Evolutionary conservation across 2,888 invertebrate genomes (phyloP).

Genomic region (Lymantria monacha): DNA sequence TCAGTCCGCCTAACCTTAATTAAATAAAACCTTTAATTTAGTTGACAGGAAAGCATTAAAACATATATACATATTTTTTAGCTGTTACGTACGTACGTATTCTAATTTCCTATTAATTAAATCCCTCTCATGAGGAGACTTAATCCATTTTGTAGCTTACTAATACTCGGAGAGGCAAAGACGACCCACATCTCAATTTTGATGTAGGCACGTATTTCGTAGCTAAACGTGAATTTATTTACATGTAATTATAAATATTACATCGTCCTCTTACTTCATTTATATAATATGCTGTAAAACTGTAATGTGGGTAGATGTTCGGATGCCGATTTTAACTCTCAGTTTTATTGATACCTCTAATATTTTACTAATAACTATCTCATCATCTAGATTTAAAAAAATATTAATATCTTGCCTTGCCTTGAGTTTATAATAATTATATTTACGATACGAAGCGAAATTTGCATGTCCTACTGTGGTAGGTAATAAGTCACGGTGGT

Average conservation of each 20-base stretch:
- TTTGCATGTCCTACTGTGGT: no score
- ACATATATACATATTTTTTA: slow-evolving; percentile 8
- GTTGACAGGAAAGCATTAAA: slow-evolving; percentile 11
- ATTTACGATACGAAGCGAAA: no score
- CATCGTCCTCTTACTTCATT: slow-evolving; percentile 15
- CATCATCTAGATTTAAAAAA: no score
- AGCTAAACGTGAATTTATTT: slow-evolving; percentile 45
- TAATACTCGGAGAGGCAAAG: slow-evolving; percentile 50
- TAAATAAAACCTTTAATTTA: slow-evolving; percentile 1
- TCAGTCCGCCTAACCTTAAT: slow-evolving; percentile 1
- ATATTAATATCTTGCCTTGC: no score
- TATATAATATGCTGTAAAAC: slow-evolving; percentile 16
- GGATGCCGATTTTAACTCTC: background rate
- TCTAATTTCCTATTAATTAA: slow-evolving; percentile 57
- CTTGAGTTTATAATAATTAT: no score
- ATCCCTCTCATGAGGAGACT: slow-evolving; percentile 45
- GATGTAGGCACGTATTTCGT: slow-evolving; percentile 45
- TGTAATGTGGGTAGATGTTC: background rate
- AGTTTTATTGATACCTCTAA: background rate
- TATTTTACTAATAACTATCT: no score
- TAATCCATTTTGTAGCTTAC: slow-evolving; percentile 59
- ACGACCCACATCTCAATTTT: slow-evolving; percentile 54
- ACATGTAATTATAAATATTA: slow-evolving; percentile 32
- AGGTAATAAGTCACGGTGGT: no score
- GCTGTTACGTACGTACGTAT: slow-evolving; percentile 36